phyloP scores from a whole-genome alignment of 2,113 vertebrate species.

The Plecotus auritus region DNA sequence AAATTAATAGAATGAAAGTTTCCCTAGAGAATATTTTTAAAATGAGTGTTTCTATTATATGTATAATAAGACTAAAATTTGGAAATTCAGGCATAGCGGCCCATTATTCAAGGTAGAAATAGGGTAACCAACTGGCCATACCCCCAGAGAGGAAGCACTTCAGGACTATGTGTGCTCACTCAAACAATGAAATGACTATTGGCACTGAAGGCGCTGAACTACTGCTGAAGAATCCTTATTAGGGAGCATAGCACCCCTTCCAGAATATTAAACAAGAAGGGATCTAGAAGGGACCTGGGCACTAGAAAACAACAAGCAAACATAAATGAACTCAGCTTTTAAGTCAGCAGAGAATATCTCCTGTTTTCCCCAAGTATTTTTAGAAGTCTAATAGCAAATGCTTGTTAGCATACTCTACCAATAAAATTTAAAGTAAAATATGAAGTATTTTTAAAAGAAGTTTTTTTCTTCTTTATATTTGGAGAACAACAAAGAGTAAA shows the following conservation, averaged over 20 bases:
- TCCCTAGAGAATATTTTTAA: slow-evolving; percentile 28
- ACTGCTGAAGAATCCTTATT: slow-evolving; percentile 23
- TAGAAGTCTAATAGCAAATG: background rate
- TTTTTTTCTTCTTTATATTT: background rate
- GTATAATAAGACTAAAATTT: slow-evolving; percentile 28
- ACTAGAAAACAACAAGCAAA: background rate
- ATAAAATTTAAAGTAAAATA: slow-evolving; percentile 34
- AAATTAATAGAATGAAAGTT: slow-evolving; percentile 50
- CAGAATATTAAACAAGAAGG: slow-evolving; percentile 27
- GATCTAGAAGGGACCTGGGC: background rate
- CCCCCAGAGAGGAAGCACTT: slow-evolving; percentile 29
- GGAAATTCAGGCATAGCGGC: slow-evolving; percentile 8
- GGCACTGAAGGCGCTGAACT: background rate
- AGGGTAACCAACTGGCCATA: background rate
- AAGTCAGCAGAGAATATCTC: background rate
- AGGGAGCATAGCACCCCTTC: background rate
- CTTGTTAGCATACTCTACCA: slow-evolving; percentile 25
- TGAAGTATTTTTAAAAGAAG: background rate
- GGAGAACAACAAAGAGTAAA: slow-evolving; percentile 21
- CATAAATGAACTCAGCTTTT: slow-evolving; percentile 13
- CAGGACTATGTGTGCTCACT: slow-evolving; percentile 21
- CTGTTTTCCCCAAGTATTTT: slow-evolving; percentile 23
- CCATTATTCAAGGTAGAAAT: slow-evolving; percentile 34
- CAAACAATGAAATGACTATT: slow-evolving; percentile 28
- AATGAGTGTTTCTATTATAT: slow-evolving; percentile 30